These are phyloP conservation scores for Philereme vetulata DNA, from an alignment of 2,888 invertebrate genomes.

Conservation along the genomic window DNA sequence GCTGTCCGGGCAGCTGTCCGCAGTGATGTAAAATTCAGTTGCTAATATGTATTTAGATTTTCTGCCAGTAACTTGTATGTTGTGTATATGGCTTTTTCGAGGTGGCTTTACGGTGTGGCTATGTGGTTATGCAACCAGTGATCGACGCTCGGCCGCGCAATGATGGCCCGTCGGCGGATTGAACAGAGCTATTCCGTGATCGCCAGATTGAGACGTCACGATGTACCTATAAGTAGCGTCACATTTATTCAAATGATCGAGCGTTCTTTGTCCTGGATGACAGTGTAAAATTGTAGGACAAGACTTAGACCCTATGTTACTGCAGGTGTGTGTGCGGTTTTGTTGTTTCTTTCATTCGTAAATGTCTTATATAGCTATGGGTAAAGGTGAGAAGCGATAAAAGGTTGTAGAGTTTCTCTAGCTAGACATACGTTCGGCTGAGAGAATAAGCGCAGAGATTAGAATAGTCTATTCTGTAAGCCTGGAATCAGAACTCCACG, in stretches of 20 bases:
- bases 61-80: neutral
- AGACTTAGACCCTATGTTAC: neutral
- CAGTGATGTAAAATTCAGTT: no score
- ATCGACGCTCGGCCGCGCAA: conserved; percentile 72
- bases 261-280: conserved; percentile 25
- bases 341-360: no score
- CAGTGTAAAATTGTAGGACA: conserved; percentile 7
- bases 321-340: no score
- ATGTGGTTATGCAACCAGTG: conserved; percentile 63
- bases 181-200: conserved; percentile 70
- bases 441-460: no score
- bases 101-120: conserved; percentile 8
- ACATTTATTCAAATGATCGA: conserved; percentile 47
- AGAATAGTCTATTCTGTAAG: no score
- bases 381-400: no score
- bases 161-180: conserved; percentile 64
- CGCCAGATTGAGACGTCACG: conserved; percentile 70
- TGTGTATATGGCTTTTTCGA: conserved; percentile 5
- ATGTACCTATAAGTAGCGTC: conserved; percentile 54
- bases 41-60: neutral
- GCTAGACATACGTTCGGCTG: no score
- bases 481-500: neutral
- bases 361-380: no score
- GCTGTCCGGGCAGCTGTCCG: no score
- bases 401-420: no score